Evolutionary conservation across 2,113 vertebrate species (phyloP).

Genomic region (Asarcornis scutulata): DNA sequence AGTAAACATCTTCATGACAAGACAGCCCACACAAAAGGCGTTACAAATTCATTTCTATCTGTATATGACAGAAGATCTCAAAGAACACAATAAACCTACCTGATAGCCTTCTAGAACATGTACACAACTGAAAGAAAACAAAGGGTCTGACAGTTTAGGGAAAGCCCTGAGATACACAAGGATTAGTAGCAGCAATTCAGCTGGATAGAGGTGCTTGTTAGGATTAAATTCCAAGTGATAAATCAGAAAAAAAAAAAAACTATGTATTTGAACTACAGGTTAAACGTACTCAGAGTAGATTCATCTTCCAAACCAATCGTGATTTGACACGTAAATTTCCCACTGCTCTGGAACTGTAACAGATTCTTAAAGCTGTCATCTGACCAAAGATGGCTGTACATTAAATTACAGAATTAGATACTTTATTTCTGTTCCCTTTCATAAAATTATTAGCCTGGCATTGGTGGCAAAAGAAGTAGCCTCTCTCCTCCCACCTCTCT

Average conservation of each 20-base stretch:
- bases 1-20: not conserved
- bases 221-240: not conserved
- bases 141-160: not conserved
- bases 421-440: not conserved
- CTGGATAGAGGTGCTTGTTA: not conserved
- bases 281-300: not conserved
- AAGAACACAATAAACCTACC: not conserved
- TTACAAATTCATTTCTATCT: not conserved
- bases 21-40: not conserved
- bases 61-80: not conserved
- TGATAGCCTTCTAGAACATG: not conserved
- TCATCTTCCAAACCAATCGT: not conserved
- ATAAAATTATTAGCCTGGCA: not conserved
- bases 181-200: not conserved
- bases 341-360: not conserved
- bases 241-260: not conserved
- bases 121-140: not conserved
- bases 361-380: not conserved
- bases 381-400: fast-evolving
- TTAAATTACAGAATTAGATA: not conserved
- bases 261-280: not conserved
- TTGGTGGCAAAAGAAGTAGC: not conserved
- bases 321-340: not conserved
- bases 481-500: not conserved
- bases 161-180: not conserved